phyloP scores from a whole-genome alignment of 2,113 vertebrate genomes.

The Rousettus leschenaultii region DNA sequence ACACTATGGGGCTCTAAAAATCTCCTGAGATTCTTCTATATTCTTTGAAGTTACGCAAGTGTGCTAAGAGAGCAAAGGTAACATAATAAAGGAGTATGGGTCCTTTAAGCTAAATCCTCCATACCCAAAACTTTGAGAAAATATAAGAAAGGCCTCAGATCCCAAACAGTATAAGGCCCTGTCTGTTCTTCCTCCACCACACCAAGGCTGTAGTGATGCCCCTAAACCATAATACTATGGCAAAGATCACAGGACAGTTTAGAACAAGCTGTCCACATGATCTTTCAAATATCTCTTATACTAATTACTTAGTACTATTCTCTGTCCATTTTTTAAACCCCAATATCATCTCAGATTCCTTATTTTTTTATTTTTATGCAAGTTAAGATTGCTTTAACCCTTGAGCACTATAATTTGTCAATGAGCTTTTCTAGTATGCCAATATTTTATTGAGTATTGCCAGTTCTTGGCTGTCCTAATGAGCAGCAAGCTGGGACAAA shows the following conservation, averaged over 20 bases:
- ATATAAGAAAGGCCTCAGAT: not conserved
- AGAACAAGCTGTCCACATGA: not conserved
- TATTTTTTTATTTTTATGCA: not conserved
- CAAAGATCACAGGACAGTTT: not conserved
- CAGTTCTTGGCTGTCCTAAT: not conserved
- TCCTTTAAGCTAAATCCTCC: not conserved
- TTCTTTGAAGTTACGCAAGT: not conserved
- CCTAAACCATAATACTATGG: not conserved
- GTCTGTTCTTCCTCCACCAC: not conserved
- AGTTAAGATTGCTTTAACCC: not conserved
- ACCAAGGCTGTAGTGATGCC: rapidly evolving
- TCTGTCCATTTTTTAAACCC: not conserved
- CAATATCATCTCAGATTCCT: not conserved
- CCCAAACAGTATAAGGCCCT: not conserved
- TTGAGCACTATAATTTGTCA: not conserved
- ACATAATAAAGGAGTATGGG: not conserved
- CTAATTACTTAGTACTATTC: not conserved
- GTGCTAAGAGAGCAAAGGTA: not conserved
- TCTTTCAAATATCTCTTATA: not conserved
- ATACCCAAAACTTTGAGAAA: not conserved
- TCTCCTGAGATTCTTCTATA: not conserved
- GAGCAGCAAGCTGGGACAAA: not conserved
- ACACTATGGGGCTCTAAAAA: not conserved
- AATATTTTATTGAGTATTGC: not conserved
- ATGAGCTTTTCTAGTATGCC: not conserved